Percentiles rank a stretch among this genome's conserved stretches.
phyloP scores from a whole-genome alignment of 2,797 vertebrate genomes.

The Enteromius fasciolatus region DNA sequence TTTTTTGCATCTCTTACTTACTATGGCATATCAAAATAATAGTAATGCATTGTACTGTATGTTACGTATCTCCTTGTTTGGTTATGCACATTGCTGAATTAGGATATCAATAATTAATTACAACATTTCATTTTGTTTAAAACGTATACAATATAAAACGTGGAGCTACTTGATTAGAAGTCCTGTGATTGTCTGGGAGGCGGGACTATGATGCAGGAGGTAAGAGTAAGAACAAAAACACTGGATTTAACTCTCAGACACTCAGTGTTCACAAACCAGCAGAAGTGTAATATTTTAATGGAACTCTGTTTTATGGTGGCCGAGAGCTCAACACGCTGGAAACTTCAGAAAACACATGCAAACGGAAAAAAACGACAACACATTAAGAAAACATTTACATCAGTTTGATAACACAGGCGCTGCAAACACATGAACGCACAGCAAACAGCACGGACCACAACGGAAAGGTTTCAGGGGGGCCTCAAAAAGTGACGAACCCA shows the following conservation, averaged over 20 bases:
- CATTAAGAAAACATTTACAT: no score
- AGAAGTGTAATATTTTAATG: neutral
- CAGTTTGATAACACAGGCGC: no score
- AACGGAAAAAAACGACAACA: no score
- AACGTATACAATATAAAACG: neutral
- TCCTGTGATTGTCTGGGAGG: neutral
- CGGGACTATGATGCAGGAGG: neutral
- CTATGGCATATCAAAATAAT: neutral
- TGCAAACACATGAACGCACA: no score
- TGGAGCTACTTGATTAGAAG: slow-evolving; percentile 1
- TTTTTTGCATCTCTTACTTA: neutral
- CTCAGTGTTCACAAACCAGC: neutral
- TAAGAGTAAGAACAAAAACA: neutral
- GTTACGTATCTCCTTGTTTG: neutral
- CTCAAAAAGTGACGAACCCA: no score
- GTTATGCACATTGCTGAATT: neutral
- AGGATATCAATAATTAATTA: neutral
- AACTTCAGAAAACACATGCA: no score
- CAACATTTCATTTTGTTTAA: neutral
- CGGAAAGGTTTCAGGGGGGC: no score
- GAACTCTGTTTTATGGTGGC: neutral
- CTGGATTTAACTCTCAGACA: neutral
- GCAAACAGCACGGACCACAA: no score
- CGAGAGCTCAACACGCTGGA: no score
- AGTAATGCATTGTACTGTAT: neutral